Evolutionary conservation across 2,797 vertebrate genomes (phyloP), one percentile per base, ranked within the genome.

Genomic region (Eulemur mongoz): DNA sequence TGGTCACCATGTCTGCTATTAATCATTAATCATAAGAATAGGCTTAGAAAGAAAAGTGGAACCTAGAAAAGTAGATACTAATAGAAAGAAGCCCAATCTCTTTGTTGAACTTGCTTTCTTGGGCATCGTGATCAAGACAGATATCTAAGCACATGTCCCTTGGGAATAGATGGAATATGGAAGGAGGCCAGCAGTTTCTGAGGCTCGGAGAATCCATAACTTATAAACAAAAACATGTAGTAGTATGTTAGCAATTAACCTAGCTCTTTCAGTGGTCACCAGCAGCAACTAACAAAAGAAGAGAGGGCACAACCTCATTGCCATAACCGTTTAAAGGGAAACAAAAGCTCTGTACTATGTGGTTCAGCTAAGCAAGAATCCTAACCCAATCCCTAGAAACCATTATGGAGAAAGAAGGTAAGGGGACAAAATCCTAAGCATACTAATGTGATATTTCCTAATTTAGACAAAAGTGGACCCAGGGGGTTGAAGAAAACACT

Each of bases 251-350:
- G 43, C 40, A 76, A n/a, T 52, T 89, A 89, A 75, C 20, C 30
- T 32, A 75, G 57, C 22, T 92, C 79, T 72, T 92, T 69, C 81
- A 69, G 79, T n/a, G 61, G 92, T 67, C n/a, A 91, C 11, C 25
- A 63, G 2, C 43, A 94, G 32, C 43, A 95, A 40, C 32, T 38
- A 48, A 85, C 40, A 94, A 11, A 78, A 59, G 25, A 50, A 79
- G 17, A 93, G 61, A 78, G 4, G 23, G 30, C 32, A 83, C 35
- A 59, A 76, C 20, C 25, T 79, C 43, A 61, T 5, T 40, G 20
- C 12, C 5, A 84, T 25, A 80, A 91, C 30, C 25, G 54, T 95
- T 89, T 43, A n/a, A 81, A 93, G 73, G 72, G 76, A 91, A 85
- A 9, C 35, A 23, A 78, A 93, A 83, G 23, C 25, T 82, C 14